Percentiles rank a stretch among this genome's conserved stretches.
Evolutionary conservation across 2,113 vertebrate genomes (phyloP).

Genomic region (Calidris pygmaea): DNA sequence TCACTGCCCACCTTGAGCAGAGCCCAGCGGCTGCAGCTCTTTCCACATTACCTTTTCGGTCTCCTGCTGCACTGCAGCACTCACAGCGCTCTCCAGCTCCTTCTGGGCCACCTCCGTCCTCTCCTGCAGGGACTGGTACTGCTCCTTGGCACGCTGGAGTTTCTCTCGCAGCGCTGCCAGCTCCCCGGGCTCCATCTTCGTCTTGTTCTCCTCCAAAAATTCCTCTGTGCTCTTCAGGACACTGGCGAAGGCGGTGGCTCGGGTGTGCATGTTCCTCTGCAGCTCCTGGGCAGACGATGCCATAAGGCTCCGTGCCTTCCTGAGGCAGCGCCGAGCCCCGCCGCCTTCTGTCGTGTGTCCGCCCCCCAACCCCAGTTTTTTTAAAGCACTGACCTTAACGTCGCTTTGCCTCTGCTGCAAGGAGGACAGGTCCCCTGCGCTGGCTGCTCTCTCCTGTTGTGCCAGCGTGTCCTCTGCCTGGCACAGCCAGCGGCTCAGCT

Average conservation of each 20-base stretch:
- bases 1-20: background rate
- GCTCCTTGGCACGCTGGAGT: constrained; percentile 83
- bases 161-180: constrained; percentile 76
- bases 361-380: accelerated
- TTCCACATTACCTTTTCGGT: constrained; percentile 84
- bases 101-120: constrained; percentile 77
- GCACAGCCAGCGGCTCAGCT: constrained; percentile 83
- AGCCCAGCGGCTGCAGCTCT: background rate
- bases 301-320: accelerated
- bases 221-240: constrained; percentile 86
- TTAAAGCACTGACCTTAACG: constrained; percentile 78
- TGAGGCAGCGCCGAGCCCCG: accelerated
- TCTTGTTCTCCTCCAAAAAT: constrained; percentile 85
- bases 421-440: constrained; percentile 70
- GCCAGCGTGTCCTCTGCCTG: constrained; percentile 79
- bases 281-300: constrained; percentile 73
- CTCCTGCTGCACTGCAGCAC: constrained; percentile 86
- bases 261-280: constrained; percentile 83
- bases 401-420: constrained; percentile 86
- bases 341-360: background rate
- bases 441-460: constrained; percentile 65
- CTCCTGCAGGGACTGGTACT: constrained; percentile 81
- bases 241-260: constrained; percentile 74
- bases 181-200: constrained; percentile 81
- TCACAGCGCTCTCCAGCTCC: constrained; percentile 83